phyloP scores from a whole-genome alignment of 1,140 invertebrate genomes.

The Amphibalanus amphitrite region DNA sequence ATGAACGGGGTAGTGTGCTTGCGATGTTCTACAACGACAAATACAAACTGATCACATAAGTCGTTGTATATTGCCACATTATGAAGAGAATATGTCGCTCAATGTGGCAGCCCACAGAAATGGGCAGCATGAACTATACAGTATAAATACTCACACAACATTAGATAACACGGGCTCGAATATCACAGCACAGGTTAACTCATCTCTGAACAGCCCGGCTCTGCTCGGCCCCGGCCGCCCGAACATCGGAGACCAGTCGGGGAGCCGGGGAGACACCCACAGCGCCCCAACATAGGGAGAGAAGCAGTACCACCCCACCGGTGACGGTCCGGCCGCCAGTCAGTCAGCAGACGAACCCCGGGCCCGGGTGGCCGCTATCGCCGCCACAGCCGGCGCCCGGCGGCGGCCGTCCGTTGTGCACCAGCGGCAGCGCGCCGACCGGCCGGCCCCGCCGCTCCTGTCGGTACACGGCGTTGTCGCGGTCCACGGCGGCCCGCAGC shows the following conservation, averaged over 20 bases:
- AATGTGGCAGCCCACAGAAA: no score
- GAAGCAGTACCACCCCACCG: neutral
- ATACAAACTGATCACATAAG: neutral
- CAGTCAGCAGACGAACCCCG: neutral
- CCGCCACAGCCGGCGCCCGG: neutral
- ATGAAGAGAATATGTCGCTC: no score
- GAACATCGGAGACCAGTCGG: neutral
- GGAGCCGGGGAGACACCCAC: neutral
- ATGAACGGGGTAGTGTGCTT: neutral
- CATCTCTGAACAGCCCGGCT: no score
- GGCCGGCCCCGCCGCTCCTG: slow-evolving; percentile 17
- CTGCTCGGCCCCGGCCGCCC: no score
- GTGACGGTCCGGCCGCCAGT: neutral
- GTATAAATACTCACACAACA: no score
- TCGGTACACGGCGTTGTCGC: slow-evolving; percentile 27
- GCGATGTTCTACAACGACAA: neutral
- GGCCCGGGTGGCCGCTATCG: neutral
- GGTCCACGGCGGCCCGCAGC: slow-evolving; percentile 29
- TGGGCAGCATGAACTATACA: no score
- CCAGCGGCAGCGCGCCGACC: neutral
- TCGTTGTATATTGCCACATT: no score
- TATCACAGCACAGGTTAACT: no score
- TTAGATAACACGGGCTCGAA: no score
- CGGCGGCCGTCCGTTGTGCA: neutral
- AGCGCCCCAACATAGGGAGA: neutral